phyloP scores from a whole-genome alignment of 1,140 invertebrate genomes.

The Drosophila serrata region DNA sequence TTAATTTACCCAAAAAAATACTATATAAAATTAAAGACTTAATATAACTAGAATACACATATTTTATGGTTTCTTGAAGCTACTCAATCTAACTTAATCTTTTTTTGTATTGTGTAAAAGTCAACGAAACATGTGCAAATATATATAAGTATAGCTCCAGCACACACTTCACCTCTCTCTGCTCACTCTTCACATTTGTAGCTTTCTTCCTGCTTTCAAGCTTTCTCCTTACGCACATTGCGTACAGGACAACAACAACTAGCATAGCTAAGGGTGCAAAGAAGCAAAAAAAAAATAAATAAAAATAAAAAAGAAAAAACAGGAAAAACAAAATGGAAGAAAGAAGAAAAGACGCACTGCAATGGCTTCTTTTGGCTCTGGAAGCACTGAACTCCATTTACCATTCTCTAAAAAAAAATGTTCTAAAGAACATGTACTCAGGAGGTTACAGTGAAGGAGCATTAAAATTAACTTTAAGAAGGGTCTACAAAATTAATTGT shows the following conservation, averaged over 20 bases:
- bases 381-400: constrained; percentile 26
- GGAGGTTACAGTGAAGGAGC: constrained; percentile 22
- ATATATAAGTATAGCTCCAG: background rate
- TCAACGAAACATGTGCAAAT: constrained; percentile 40
- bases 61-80: no score
- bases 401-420: constrained; percentile 4
- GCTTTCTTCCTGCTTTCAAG: constrained; percentile 14
- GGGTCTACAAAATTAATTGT: background rate
- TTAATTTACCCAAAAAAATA: no score
- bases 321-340: constrained; percentile 28
- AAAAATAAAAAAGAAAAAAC: background rate
- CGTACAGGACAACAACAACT: constrained; percentile 27
- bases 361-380: constrained; percentile 55
- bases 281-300: no score
- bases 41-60: no score
- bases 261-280: constrained; percentile 14
- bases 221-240: constrained; percentile 41
- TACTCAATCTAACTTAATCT: no score
- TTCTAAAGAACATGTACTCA: constrained; percentile 1
- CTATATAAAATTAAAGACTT: no score
- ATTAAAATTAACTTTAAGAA: constrained; percentile 6
- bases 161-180: background rate
- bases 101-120: background rate
- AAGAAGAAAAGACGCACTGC: constrained; percentile 49
- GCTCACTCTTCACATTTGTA: background rate